These are phyloP conservation scores for Oreohelix idahoensis DNA, from an alignment of 1,140 invertebrate species.

Conservation along the genomic window DNA sequence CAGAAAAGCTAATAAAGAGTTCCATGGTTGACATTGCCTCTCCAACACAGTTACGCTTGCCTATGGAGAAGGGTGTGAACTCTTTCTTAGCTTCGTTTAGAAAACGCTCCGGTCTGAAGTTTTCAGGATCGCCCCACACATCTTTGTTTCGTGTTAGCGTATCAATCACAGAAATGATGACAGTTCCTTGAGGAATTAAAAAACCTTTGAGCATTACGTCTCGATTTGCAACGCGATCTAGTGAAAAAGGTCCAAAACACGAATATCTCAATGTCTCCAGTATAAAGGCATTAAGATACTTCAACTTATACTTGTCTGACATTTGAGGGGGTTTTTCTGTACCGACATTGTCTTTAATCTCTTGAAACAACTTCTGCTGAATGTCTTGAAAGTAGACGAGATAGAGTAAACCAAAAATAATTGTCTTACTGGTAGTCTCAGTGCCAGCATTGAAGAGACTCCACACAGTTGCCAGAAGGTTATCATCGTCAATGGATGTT, in stretches of 20 bases:
- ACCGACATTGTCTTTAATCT: not conserved
- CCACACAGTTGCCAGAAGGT: not conserved
- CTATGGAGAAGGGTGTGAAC: conserved; percentile 38
- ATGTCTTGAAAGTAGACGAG: not conserved
- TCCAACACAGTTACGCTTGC: conserved; percentile 17
- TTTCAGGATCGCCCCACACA: conserved; percentile 80
- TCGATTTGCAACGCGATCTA: conserved; percentile 57
- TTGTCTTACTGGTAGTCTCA: not conserved
- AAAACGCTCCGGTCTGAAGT: conserved; percentile 80
- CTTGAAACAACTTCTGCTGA: not conserved
- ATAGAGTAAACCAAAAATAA: not conserved
- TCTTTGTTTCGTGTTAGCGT: conserved; percentile 60
- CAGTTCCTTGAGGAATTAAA: conserved; percentile 62
- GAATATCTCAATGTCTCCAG: not conserved
- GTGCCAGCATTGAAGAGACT: not conserved
- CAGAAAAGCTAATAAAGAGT: not conserved
- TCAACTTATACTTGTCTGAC: not conserved
- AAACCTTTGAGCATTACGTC: conserved; percentile 62
- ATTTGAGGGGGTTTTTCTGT: not conserved
- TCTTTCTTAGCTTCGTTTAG: conserved; percentile 51
- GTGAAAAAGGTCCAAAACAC: conserved; percentile 61
- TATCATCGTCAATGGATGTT: not conserved
- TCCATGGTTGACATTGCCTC: conserved; percentile 14
- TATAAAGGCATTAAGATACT: not conserved
- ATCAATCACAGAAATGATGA: conserved; percentile 64